Evolutionary conservation across 2,113 vertebrate species (phyloP).

Genomic region (Mesembrinibis cayennensis): DNA sequence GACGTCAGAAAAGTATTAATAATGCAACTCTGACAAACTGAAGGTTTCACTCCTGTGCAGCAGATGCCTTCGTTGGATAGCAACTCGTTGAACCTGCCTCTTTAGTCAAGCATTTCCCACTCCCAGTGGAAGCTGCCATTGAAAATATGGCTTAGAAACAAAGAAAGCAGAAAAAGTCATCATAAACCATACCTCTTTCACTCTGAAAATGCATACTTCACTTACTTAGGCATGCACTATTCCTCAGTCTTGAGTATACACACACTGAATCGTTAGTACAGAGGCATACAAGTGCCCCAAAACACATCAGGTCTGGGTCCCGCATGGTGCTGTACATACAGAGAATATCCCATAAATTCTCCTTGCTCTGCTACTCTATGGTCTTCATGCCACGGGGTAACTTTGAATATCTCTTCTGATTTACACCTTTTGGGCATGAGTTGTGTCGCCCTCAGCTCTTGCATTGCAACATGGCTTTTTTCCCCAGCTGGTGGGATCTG

Average conservation of each 20-base stretch:
- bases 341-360: not conserved
- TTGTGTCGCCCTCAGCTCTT: not conserved
- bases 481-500: not conserved
- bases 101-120: not conserved
- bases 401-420: not conserved
- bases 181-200: not conserved
- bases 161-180: not conserved
- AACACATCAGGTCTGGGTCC: not conserved
- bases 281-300: not conserved
- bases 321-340: accelerated
- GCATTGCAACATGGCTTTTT: not conserved
- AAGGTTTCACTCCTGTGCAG: not conserved
- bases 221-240: no score
- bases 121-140: not conserved
- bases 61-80: not conserved
- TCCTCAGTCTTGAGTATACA: no score
- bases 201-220: not conserved
- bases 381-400: no score
- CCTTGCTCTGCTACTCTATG: not conserved
- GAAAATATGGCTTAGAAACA: not conserved
- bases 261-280: not conserved
- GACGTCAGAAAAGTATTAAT: not conserved
- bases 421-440: not conserved
- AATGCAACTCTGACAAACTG: not conserved
- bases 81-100: not conserved